Evolutionary conservation across 2,888 invertebrate species (phyloP), one percentile per base, ranked within the genome.

Genomic region (Diarsia mendica): DNA sequence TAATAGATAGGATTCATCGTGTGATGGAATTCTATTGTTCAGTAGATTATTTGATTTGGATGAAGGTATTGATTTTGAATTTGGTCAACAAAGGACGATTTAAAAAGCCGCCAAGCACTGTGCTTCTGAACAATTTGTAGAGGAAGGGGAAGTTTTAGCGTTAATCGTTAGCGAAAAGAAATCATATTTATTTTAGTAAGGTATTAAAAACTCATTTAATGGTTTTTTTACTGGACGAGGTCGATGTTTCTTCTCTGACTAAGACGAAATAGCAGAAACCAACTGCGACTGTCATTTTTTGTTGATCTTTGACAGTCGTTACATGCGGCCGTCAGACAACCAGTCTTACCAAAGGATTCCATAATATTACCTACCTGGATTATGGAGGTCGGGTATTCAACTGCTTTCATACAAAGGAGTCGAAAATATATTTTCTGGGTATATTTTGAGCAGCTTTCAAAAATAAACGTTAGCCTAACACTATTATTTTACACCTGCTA

Each of bases 401-500:
- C 39, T 39, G 39, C 39, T 8, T 39, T 39, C 8, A 39, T 39
- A 39, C 20, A 71, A 69, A 6, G 6, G 33, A 44, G 39, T 15
- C 2, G 5, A 51, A 61, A 33, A 18, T 28, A 15, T 18, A 13
- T 28, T n/a, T 15, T 13, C 4, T 13, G 11, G 10, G 11, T 20
- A n/a, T 2, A n/a, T n/a, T 48, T 55, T 39, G 6, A 75, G 5
- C 3, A 46, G 11, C 4, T 33, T 28, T 28, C 39, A 65, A 39
- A 49, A 49, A 76, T 3, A 66, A 49, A 1, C 6, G 23, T 23
- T 18, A 75, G 33, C 20, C 20, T 4, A 13, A 18, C 28, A 58
- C 49, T 49, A 49, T 67, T 58, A 44, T 60, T n/a, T 49, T 28
- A 15, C 68, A 77, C 33, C 49, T 75, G 69, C 60, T 51, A 9